These are phyloP conservation scores for Patella caerulea DNA, from an alignment of 2,888 invertebrate genomes.

Conservation along the genomic window DNA sequence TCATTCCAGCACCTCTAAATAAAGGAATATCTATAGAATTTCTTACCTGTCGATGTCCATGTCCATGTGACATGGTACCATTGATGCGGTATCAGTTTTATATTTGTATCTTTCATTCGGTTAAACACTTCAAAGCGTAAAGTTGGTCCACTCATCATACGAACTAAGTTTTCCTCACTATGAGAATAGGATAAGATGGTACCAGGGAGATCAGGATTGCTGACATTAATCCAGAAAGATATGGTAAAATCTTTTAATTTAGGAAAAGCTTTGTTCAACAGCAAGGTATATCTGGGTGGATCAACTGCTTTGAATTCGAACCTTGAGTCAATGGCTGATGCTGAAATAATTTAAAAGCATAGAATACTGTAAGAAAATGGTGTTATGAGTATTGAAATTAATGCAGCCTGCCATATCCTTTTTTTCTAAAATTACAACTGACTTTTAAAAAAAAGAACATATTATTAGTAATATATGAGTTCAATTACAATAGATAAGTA, in stretches of 20 bases:
- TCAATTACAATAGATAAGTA: too few relatives aligned
- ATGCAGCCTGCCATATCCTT: too few relatives aligned
- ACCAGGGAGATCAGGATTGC: conserved; percentile 41
- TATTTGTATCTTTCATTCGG: conserved; percentile 43
- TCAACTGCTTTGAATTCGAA: conserved; percentile 57
- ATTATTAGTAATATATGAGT: too few relatives aligned
- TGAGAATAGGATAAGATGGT: conserved; percentile 65
- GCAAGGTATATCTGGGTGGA: conserved; percentile 59
- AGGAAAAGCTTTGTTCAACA: conserved; percentile 67
- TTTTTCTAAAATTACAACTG: too few relatives aligned
- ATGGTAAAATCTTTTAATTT: conserved; percentile 63
- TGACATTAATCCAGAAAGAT: conserved; percentile 65
- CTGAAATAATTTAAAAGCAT: conserved; percentile 40
- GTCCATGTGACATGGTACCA: conserved; percentile 68
- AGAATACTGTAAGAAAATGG: too few relatives aligned
- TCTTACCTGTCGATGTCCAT: conserved; percentile 58
- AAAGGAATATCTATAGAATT: not conserved
- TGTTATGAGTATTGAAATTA: too few relatives aligned
- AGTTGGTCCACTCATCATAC: conserved; percentile 57
- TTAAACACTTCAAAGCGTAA: conserved; percentile 55
- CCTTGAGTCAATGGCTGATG: conserved; percentile 64
- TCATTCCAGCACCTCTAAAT: not conserved
- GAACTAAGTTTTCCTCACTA: conserved; percentile 43
- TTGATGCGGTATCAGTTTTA: conserved; percentile 45
- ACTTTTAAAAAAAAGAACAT: too few relatives aligned